Conservation (phyloP, 2,797 vertebrate genomes). For the Denticeps clupeoides region DNA sequence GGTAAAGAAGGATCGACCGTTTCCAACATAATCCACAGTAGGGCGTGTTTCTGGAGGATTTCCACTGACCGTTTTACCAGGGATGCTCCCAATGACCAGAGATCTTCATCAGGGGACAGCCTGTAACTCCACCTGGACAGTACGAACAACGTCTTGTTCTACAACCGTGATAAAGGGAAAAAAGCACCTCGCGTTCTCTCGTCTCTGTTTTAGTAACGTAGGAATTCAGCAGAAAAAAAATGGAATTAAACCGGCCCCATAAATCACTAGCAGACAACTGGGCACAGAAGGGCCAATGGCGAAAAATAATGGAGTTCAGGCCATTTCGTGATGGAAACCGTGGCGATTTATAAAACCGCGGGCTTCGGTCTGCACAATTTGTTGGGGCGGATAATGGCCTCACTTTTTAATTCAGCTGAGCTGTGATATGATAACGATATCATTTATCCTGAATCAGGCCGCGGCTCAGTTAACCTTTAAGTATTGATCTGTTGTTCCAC, state of each 20-base stretch:
- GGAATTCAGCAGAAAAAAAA: slow-evolving; percentile 4
- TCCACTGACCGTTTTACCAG: too few relatives aligned
- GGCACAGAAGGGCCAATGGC: slow-evolving; percentile 5
- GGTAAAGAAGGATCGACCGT: too few relatives aligned
- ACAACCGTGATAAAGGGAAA: too few relatives aligned
- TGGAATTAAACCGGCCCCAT: slow-evolving; percentile 26
- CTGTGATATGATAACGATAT: slow-evolving; percentile 1
- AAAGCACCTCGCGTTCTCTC: not conserved
- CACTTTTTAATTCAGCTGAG: not conserved
- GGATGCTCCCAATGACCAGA: too few relatives aligned
- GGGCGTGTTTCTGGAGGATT: too few relatives aligned
- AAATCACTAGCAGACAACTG: slow-evolving; percentile 26
- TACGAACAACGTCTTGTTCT: too few relatives aligned
- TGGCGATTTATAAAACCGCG: slow-evolving; percentile 13
- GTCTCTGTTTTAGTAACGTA: slow-evolving; percentile 13
- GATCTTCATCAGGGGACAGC: too few relatives aligned
- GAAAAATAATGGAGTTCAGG: slow-evolving; percentile 23
- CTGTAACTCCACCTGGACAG: too few relatives aligned
- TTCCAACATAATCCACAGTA: too few relatives aligned
- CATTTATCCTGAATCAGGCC: slow-evolving; percentile 1
- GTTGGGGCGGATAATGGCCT: too few relatives aligned
- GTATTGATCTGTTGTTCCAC: not conserved
- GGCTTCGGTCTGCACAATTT: too few relatives aligned
- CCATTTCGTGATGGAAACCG: slow-evolving; percentile 7
- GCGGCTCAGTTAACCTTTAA: not conserved